Percentiles rank a stretch among this genome's conserved stretches.
Evolutionary conservation across 2,797 vertebrate species (phyloP).

Genomic region (Oryzias sinensis): DNA sequence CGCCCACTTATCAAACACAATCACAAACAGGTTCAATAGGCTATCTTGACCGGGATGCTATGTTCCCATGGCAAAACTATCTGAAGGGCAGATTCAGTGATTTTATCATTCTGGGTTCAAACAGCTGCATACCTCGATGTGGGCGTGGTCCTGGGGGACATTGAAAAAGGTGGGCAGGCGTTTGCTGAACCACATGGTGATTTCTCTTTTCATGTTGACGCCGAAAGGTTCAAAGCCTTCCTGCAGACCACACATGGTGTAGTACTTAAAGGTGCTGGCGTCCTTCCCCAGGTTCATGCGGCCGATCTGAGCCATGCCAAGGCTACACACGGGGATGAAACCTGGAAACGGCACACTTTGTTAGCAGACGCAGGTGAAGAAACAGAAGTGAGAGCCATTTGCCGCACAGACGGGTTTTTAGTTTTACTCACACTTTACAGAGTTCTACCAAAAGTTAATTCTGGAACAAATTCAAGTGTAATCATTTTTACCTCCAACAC

Average conservation of each 20-base stretch:
- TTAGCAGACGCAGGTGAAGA: neutral
- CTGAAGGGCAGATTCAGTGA: no score
- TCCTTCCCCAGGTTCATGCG: constrained; percentile 96
- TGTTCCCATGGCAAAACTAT: no score
- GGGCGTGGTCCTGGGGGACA: constrained; percentile 84
- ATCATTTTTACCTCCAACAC: no score
- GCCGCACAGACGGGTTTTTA: no score
- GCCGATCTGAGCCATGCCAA: constrained; percentile 91
- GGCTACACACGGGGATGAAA: constrained; percentile 93
- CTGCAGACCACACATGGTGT: constrained; percentile 97
- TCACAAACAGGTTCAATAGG: no score
- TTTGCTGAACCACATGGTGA: constrained; percentile 99
- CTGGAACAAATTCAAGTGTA: no score
- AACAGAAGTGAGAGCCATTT: no score
- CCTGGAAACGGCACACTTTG: constrained; percentile 68
- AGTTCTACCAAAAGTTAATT: no score
- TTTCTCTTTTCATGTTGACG: constrained; percentile 97
- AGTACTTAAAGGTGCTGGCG: constrained; percentile 95
- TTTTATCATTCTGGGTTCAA: neutral
- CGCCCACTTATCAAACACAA: no score
- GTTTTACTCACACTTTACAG: no score
- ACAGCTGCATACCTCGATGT: constrained; percentile 84
- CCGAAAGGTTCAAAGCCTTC: constrained; percentile 97
- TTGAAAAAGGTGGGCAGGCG: constrained; percentile 95
- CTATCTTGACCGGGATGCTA: no score